Conservation (phyloP, 2,888 invertebrate genomes). For the Ptilodon capucinus region DNA sequence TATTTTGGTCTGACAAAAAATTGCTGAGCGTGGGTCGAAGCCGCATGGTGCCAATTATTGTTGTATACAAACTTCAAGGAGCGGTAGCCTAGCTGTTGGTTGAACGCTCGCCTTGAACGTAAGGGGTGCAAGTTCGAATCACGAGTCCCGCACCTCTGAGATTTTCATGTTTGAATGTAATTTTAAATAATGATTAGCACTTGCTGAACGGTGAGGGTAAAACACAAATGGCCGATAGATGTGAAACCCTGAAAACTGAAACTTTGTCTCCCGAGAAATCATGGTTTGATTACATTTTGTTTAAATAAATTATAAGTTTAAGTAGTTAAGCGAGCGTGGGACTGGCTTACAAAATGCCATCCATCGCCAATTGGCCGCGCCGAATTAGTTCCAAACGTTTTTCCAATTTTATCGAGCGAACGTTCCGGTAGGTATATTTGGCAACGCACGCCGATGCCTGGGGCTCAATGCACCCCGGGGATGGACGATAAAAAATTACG, state of each 20-base stretch:
- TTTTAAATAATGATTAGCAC: no score
- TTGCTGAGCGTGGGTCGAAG: no score
- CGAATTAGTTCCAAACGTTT: slow-evolving; percentile 19
- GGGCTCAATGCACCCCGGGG: slow-evolving; percentile 49
- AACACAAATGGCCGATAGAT: no score
- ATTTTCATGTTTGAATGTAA: no score
- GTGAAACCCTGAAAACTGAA: not conserved
- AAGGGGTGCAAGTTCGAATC: no score
- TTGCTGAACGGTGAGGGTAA: no score
- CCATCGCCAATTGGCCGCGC: slow-evolving; percentile 9
- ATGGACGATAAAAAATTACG: slow-evolving; percentile 61
- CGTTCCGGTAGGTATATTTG: slow-evolving; percentile 28
- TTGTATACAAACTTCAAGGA: no score
- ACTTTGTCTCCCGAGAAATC: slow-evolving; percentile 9
- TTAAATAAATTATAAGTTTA: slow-evolving; percentile 6
- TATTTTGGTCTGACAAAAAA: no score
- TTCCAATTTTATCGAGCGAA: slow-evolving; percentile 11
- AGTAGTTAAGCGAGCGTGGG: not conserved
- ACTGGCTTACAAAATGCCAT: not conserved
- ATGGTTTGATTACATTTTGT: slow-evolving; percentile 10
- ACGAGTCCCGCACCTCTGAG: no score
- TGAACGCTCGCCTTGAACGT: no score
- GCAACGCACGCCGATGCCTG: slow-evolving; percentile 39
- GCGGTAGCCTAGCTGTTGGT: no score
- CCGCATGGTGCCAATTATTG: no score